These are phyloP conservation scores for Cyphomyrus plagiostoma DNA, from an alignment of 2,113 vertebrate genomes.

Conservation along the genomic window DNA sequence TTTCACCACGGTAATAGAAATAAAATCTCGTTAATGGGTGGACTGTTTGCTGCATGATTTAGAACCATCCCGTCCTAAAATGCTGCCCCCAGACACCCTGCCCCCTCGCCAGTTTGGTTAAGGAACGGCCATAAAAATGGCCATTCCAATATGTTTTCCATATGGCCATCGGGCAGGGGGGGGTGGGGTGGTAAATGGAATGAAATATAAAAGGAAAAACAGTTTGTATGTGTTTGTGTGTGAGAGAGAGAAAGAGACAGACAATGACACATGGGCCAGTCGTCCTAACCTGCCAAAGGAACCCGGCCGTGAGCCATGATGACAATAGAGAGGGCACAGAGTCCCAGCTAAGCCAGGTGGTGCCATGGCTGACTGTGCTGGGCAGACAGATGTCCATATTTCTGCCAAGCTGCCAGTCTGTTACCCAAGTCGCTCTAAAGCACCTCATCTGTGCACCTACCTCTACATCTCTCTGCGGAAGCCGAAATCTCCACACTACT, in stretches of 20 bases:
- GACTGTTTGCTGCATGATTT: slow-evolving; percentile 52
- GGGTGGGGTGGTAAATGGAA: slow-evolving; percentile 33
- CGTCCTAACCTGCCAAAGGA: neutral
- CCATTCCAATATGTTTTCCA: slow-evolving; percentile 66
- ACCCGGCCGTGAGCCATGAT: neutral
- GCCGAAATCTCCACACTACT: neutral
- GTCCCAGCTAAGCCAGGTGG: neutral
- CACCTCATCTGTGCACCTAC: neutral
- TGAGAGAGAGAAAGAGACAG: neutral
- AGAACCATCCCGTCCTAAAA: slow-evolving; percentile 40
- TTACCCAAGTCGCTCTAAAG: neutral
- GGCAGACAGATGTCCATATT: neutral
- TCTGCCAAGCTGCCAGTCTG: neutral
- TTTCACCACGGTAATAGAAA: slow-evolving; percentile 54
- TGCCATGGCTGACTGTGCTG: neutral
- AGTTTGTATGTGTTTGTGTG: slow-evolving; percentile 25
- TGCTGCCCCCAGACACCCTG: slow-evolving; percentile 17
- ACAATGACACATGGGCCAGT: neutral
- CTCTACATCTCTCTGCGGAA: neutral
- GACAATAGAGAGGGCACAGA: neutral
- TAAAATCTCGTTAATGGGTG: slow-evolving; percentile 59
- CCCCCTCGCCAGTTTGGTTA: slow-evolving; percentile 44
- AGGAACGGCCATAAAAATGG: slow-evolving; percentile 62
- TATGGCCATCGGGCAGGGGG: slow-evolving; percentile 50
- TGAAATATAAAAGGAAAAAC: slow-evolving; percentile 36